Evolutionary conservation across 2,797 vertebrate species (phyloP), one percentile per base, ranked within the genome.

Genomic region (Channa striata): DNA sequence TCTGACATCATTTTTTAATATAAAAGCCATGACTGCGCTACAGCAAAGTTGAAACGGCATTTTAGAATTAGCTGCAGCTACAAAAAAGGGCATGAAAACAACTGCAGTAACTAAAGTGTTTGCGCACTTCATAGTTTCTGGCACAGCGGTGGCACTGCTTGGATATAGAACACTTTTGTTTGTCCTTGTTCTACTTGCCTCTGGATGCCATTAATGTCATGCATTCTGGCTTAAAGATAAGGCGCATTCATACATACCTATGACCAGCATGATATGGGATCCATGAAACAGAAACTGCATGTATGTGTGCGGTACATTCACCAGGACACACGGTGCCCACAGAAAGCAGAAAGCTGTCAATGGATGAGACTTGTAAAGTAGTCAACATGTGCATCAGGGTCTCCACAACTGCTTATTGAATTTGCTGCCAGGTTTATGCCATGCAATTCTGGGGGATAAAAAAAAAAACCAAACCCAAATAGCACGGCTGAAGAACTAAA

Each of bases 351-450:
- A 73, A 25, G 79, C 80, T 71, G 77, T 81, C 84, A 81, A 74
- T 75, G 68, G 64, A 72, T 83, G 81, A 80, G 65, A 77, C 72
- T 82, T 33, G 43, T 62, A 59, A 81, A 82, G 64, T 36, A 70
- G 78, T 77, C 77, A n/a, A 60, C 61, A 66, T 68, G 61, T 73
- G 72, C 20, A n/a, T 49, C 16, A 13, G 53, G 49, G 63, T 80
- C 51, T 77, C 72, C 58, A 71, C 78, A 51, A 59, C 49, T 58
- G 61, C 70, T 84, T 74, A 57, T 51, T 76, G 72, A 66, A 77
- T 83, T 51, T 68, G 25, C 63, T 74, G 72, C 64, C 75, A 72
- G 75, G 39, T 78, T 68, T 63, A 66, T 6, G 8, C 53, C 44
- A 69, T 65, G 77, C 43, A 68, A 36, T 53, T 64, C 50, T 36